Evolutionary conservation across 2,888 invertebrate species (phyloP).

Genomic region (Xestia rhomboidea): DNA sequence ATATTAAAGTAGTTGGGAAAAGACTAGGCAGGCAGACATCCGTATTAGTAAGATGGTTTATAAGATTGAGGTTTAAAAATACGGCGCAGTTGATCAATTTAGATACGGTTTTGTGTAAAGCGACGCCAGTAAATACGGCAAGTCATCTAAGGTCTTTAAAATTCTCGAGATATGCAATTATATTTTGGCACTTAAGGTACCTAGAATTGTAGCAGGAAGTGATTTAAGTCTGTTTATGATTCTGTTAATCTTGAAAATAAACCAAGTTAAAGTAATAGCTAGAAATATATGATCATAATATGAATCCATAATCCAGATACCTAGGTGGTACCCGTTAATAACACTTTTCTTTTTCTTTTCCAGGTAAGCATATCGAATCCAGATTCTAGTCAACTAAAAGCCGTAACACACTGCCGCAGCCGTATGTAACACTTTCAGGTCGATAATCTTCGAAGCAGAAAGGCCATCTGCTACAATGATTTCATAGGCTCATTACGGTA

Average conservation of each 20-base stretch:
- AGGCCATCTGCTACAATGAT: slow-evolving; percentile 38
- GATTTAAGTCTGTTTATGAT: not conserved
- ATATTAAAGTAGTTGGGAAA: too few relatives aligned
- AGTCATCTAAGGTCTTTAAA: slow-evolving; percentile 36
- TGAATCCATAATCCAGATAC: not conserved
- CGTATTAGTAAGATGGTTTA: not conserved
- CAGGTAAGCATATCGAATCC: slow-evolving; percentile 41
- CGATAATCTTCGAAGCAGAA: slow-evolving; percentile 44
- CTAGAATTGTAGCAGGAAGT: slow-evolving; percentile 19
- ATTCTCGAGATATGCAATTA: slow-evolving; percentile 1
- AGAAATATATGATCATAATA: not conserved
- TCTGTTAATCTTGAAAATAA: slow-evolving; percentile 19
- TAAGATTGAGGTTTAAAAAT: not conserved
- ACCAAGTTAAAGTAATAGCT: not conserved
- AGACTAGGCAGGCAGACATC: not conserved
- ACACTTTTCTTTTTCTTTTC: slow-evolving; percentile 30
- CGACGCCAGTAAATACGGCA: slow-evolving; percentile 12
- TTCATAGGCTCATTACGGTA: slow-evolving; percentile 47
- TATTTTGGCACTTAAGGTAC: slow-evolving; percentile 5
- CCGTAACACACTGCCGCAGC: not conserved
- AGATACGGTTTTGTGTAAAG: slow-evolving; percentile 1
- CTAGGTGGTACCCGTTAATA: not conserved
- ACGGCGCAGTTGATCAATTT: slow-evolving; percentile 8
- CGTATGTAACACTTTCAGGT: slow-evolving; percentile 44
- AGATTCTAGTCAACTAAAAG: not conserved